Evolutionary conservation across 2,797 vertebrate species (phyloP), one percentile per base, ranked within the genome.

Genomic region (Ctenopoma kingsleyae): DNA sequence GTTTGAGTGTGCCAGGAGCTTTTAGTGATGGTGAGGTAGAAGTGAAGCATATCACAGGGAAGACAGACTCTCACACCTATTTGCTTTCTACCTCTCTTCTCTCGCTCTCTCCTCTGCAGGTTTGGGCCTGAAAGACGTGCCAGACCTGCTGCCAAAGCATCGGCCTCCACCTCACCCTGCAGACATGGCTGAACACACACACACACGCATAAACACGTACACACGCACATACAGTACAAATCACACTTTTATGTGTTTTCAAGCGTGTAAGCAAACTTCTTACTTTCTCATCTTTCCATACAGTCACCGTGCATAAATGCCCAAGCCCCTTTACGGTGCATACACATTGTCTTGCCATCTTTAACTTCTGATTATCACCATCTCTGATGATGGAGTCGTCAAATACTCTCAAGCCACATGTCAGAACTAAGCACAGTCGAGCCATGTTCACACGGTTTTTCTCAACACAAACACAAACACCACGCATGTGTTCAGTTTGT

Each of bases 41-140:
- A 74, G 69, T 80, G 74, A 82, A 79, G 77, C 74, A 68, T 78
- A 80, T 87, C 80, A 49, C 71, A 80, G 43, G 64, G 72, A 84
- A 63, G 67, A 58, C 63, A 59, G 60, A 70, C 74, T 83, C 68
- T 75, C 84, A 80, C 83, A 85, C 77, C 60, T 84, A 76, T 86
- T 86, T 88, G 19, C 81, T 76, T 58, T 83, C 75, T 71, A 30
- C 74, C 67, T 84, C 53, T 65, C 61, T 69, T 57, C 61, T 65
- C 71, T 48, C 76, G 74, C 59, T 56, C 66, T 60, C 67, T 78
- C 69, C 69, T 74, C 59, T 93, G 87, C 94, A 95, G 92, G 93
- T 94, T 84, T 85, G 89, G 92, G 92, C 94, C 91, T 95, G 94
- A 95, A 90, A 94, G 86, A 92, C 92, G 91, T 94, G 91, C 93